Percentiles rank a stretch among this genome's conserved stretches.
These are phyloP conservation scores for Echinops telfairi DNA, from an alignment of 2,113 vertebrate species.

Conservation along the genomic window DNA sequence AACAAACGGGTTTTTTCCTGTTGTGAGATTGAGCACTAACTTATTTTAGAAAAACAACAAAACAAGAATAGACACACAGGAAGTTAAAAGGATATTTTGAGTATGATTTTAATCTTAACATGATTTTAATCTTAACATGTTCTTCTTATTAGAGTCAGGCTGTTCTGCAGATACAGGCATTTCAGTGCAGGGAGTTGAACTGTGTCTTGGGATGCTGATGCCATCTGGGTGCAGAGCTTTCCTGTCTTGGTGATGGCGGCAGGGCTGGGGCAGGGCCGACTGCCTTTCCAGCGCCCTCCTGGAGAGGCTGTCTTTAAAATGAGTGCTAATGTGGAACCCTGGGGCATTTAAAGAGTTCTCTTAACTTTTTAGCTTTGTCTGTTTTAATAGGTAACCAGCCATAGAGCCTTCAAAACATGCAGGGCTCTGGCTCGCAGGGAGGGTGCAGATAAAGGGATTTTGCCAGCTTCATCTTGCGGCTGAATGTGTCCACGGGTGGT, in stretches of 20 bases:
- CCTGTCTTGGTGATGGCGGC: background rate
- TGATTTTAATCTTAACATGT: constrained; percentile 64
- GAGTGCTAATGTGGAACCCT: too few relatives aligned
- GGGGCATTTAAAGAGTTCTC: background rate
- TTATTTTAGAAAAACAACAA: background rate
- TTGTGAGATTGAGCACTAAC: constrained; percentile 5
- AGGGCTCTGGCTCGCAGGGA: background rate
- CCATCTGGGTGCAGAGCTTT: background rate
- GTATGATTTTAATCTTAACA: constrained; percentile 52
- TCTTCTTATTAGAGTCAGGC: constrained; percentile 11
- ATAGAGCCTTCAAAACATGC: background rate
- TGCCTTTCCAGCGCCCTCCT: background rate
- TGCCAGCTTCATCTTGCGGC: background rate
- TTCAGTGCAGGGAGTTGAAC: background rate
- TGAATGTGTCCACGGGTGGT: background rate
- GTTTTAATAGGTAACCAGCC: background rate
- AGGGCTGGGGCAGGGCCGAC: background rate
- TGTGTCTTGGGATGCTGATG: background rate
- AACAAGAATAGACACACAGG: constrained; percentile 46
- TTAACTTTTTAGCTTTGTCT: background rate
- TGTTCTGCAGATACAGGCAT: constrained; percentile 43
- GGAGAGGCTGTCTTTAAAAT: background rate
- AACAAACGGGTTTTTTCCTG: background rate
- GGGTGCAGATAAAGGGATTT: background rate
- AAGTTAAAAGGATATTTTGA: constrained; percentile 47